Conservation (phyloP, 2,113 vertebrate genomes). For the Burhinus bistriatus region DNA sequence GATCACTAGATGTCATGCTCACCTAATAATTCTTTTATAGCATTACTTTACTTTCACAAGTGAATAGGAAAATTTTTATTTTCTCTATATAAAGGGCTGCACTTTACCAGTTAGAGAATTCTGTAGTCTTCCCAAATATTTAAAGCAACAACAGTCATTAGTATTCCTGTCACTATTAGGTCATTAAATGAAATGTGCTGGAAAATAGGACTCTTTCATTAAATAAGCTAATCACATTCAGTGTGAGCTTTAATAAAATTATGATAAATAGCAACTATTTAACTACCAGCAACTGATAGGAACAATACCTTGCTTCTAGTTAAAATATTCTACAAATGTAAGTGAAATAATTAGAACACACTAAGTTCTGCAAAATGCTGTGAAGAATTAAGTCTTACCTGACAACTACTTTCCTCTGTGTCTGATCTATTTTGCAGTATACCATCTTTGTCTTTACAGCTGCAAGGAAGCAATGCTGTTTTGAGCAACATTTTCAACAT, state of each 20-base stretch:
- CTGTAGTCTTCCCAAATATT: slow-evolving; percentile 61
- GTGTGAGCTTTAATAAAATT: slow-evolving; percentile 85
- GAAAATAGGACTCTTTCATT: slow-evolving; percentile 88
- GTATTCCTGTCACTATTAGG: slow-evolving; percentile 79
- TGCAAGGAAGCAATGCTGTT: slow-evolving; percentile 64
- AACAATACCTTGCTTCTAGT: slow-evolving; percentile 70
- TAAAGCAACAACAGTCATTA: slow-evolving; percentile 76
- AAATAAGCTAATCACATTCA: slow-evolving; percentile 86
- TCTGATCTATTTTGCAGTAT: slow-evolving; percentile 99
- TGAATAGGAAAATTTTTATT: background rate
- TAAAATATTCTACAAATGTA: slow-evolving; percentile 71
- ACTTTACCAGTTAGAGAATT: slow-evolving; percentile 9
- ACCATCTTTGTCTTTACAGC: slow-evolving; percentile 99
- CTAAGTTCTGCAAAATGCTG: slow-evolving; percentile 56
- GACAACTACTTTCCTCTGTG: slow-evolving; percentile 95
- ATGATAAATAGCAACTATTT: slow-evolving; percentile 85
- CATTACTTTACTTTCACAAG: background rate
- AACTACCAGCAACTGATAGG: slow-evolving; percentile 73
- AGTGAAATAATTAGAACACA: slow-evolving; percentile 71
- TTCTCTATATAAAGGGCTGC: background rate
- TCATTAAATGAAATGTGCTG: slow-evolving; percentile 90
- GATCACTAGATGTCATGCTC: slow-evolving; percentile 30
- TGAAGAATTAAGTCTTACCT: slow-evolving; percentile 82
- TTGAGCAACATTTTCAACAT: background rate
- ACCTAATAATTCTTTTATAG: background rate